Evolutionary conservation across 2,113 vertebrate genomes (phyloP), one percentile per base, ranked within the genome.

Genomic region (Heteronetta atricapilla): DNA sequence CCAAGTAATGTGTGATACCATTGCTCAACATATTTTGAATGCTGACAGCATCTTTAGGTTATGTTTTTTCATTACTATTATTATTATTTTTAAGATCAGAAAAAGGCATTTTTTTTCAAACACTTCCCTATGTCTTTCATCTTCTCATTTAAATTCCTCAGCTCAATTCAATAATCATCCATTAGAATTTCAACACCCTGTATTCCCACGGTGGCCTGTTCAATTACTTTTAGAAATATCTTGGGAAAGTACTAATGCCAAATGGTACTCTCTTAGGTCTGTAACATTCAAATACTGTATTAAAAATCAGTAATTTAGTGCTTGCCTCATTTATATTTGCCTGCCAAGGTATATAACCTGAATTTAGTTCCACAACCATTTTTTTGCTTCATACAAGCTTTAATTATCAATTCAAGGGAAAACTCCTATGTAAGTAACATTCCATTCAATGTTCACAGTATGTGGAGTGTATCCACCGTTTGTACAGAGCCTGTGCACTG

Each of bases 311-410:
- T 83, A 83, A 90, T 88, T 68, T 72, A 90, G 67, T 90, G 73
- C 59, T 80, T 91, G 69, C 44, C 67, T 90, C 56, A 86, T 87
- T 88, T 80, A 68, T 3, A 59, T 46, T 66, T 55, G 44, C 34
- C 79, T 96, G 94, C 86, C 91, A 95, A 95, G 84, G 90, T 44
- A 90, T 14, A 92, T 81, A 94, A 59, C 31, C 70, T 85, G n/a
- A 10, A 36, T 80, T 88, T 66, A 66, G 73, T 81, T 53, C 34
- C 70, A 50, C 14, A 20, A 86, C 10, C 31, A 78, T 56, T 72
- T 91, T 92, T 88, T 84, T 88, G 13, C 13, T 88, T 92, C 52
- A 64, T 29, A 73, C 78, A 18, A 84, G 9, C 33, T 89, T 75
- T 78, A 92, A 89, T 82, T 62, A 83, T 20, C 63, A 80, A 91